Evolutionary conservation across 2,888 invertebrate genomes (phyloP), one percentile per base, ranked within the genome.

Genomic region (Mesodorylaimus sp.): DNA sequence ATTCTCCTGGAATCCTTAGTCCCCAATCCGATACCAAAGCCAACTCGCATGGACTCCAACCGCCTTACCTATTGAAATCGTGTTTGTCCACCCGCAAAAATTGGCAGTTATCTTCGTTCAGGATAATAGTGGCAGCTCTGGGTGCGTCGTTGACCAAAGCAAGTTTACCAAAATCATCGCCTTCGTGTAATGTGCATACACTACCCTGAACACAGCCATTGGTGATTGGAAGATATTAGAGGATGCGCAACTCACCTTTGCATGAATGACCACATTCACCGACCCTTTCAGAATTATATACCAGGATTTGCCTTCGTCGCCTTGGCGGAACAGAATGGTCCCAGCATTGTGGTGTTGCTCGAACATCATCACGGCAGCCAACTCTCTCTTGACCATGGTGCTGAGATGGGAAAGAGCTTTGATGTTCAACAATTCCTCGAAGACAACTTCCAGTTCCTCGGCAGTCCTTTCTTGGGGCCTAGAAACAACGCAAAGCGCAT

Each of bases 121-220:
- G 73, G 36, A 82, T 78, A 59, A 84, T 83, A 19, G 83, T 83
- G 28, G 83, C 83, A 51, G 83, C 82, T 68, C 82, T 78, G 39
- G 83, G 83, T 48, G 81, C 79, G 70, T 83, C 82, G 68, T 83
- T 84, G 59, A 84, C 80, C 57, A 84, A 73, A 42, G 83, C 83
- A 59, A 84, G 72, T 71, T 84, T 84, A 47, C 84, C 84, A 68
- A 84, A 84, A 70, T 84, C 84, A 69, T 84, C 84, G 51, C 83
- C 82, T 68, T 83, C 83, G 64, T 80, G 79, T 37, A 84, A 71
- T 41, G 79, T 79, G 57, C 81, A 81, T 32, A 84, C 83, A 16
- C 80, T 77, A 45, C 83, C 83, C 73, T 72, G 57, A 58, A 61
- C n/a, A n/a, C n/a, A n/a, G n/a, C n/a, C n/a, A n/a, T n/a, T n/a